Conservation (phyloP, 2,888 invertebrate genomes). For the Malthinus flaveolus region DNA sequence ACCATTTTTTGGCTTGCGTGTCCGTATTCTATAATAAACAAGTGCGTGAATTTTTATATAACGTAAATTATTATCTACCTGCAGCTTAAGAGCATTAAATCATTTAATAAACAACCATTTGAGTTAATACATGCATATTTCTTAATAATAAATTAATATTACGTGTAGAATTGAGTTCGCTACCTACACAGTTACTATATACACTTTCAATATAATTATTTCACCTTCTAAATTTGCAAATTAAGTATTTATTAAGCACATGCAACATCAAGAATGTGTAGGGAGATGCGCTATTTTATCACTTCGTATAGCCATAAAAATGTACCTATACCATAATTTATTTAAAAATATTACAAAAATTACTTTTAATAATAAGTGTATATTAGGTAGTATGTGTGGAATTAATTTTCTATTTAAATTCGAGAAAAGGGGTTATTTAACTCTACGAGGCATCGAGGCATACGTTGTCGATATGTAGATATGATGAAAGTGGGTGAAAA, state of each 20-base stretch:
- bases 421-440: too few relatives aligned
- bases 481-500: too few relatives aligned
- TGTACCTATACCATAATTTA: too few relatives aligned
- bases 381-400: too few relatives aligned
- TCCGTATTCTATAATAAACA: conserved; percentile 5
- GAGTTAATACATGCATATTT: conserved; percentile 23
- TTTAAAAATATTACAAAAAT: too few relatives aligned
- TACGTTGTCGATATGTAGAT: too few relatives aligned
- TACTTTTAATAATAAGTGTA: too few relatives aligned
- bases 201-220: conserved; percentile 26
- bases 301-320: too few relatives aligned
- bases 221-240: conserved; percentile 13
- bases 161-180: conserved; percentile 26
- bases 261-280: background rate
- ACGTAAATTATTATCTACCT: conserved; percentile 8
- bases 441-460: too few relatives aligned
- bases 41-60: conserved; percentile 12
- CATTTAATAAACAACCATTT: conserved; percentile 18
- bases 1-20: background rate
- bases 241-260: conserved; percentile 5
- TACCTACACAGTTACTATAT: conserved; percentile 27
- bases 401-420: too few relatives aligned
- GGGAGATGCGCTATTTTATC: too few relatives aligned
- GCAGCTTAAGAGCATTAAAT: conserved; percentile 15
- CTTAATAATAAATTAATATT: conserved; percentile 30